Conservation (phyloP, 2,797 vertebrate species). For the Danio choprae region DNA sequence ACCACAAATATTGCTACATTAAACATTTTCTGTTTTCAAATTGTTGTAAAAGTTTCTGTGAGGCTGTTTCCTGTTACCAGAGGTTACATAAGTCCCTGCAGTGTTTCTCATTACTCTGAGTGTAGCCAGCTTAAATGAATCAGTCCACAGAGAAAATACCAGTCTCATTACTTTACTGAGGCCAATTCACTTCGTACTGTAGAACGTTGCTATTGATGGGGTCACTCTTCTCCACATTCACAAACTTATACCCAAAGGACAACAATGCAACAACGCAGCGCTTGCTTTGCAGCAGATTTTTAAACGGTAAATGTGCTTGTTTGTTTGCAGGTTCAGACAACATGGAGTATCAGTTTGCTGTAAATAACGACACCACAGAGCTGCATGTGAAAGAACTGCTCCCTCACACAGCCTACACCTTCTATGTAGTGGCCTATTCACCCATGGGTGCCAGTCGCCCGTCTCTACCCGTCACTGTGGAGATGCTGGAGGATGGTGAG, state of each 20-base stretch:
- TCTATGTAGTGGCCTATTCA: slow-evolving; percentile 96
- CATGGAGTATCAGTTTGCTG: slow-evolving; percentile 95
- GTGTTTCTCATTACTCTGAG: slow-evolving; percentile 38
- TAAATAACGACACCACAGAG: slow-evolving; percentile 97
- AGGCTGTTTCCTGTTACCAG: background rate
- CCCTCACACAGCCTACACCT: slow-evolving; percentile 91
- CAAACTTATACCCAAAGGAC: background rate
- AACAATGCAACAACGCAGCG: no score
- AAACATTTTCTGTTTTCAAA: background rate
- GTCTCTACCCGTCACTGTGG: slow-evolving; percentile 84
- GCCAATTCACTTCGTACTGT: slow-evolving; percentile 17
- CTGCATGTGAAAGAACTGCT: slow-evolving; percentile 92
- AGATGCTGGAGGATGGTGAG: slow-evolving; percentile 94
- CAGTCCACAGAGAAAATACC: slow-evolving; percentile 36
- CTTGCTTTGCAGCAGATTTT: background rate
- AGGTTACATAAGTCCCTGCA: slow-evolving; percentile 1
- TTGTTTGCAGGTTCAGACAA: slow-evolving; percentile 85
- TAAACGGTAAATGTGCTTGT: background rate
- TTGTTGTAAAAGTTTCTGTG: background rate
- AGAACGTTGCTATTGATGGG: slow-evolving; percentile 12
- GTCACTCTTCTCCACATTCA: slow-evolving; percentile 1
- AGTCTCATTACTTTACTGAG: slow-evolving; percentile 23
- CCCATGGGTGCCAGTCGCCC: slow-evolving; percentile 92
- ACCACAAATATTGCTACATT: no score
- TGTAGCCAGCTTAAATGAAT: slow-evolving; percentile 29